Conservation (phyloP, 1,140 invertebrate species). For the Pararge aegeria region DNA sequence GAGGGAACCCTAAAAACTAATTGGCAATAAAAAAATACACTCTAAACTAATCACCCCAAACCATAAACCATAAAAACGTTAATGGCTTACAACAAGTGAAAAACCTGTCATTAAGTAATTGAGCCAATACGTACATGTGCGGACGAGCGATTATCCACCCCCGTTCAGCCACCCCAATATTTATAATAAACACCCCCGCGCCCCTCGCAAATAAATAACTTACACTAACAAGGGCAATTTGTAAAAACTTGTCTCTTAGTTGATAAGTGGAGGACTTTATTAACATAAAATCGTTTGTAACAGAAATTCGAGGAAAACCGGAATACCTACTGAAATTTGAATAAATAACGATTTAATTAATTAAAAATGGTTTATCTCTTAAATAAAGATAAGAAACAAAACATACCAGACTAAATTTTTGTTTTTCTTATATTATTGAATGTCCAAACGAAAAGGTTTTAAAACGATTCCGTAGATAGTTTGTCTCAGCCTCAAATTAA, state of each 20-base stretch:
- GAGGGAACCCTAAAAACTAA: too few species aligned
- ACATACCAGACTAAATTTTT: too few species aligned
- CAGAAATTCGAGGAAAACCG: too few species aligned
- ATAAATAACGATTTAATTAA: too few species aligned
- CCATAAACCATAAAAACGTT: constrained; percentile 6
- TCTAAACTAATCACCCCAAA: not conserved
- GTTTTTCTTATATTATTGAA: too few species aligned
- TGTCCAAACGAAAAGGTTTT: too few species aligned
- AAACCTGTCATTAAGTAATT: constrained; percentile 36
- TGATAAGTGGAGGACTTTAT: constrained; percentile 13
- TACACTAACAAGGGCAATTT: constrained; percentile 19
- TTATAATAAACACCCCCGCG: constrained; percentile 10
- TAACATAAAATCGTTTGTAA: not conserved
- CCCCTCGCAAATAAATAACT: constrained; percentile 25
- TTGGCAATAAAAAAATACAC: not conserved
- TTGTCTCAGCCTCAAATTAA: too few species aligned
- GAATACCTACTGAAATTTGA: too few species aligned
- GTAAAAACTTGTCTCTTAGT: not conserved
- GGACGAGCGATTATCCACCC: constrained; percentile 21
- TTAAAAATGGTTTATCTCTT: too few species aligned
- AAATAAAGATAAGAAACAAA: too few species aligned
- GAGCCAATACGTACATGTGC: constrained; percentile 16
- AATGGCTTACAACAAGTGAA: constrained; percentile 21
- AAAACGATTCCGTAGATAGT: too few species aligned
- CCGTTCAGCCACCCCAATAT: constrained; percentile 8